A percentile compares a stretch with the other conserved stretches of the same genome.
phyloP scores from a whole-genome alignment of 1,140 invertebrate species.

The Bombus pyrosoma region DNA sequence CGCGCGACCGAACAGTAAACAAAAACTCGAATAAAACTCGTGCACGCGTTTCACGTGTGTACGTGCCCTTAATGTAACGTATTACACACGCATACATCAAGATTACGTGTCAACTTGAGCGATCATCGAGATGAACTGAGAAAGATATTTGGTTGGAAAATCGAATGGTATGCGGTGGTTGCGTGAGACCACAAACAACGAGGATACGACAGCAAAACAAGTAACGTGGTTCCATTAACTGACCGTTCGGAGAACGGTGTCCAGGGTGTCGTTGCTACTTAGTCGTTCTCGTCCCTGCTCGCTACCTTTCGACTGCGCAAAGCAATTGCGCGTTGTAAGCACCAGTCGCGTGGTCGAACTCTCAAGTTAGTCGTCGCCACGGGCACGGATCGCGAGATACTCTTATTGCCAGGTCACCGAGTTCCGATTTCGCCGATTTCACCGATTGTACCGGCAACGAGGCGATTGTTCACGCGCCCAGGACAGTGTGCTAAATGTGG shows the following conservation, averaged over 20 bases:
- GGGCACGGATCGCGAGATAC: conserved; percentile 61
- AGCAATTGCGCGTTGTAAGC: conserved; percentile 58
- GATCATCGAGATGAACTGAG: too few relatives aligned
- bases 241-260: not conserved
- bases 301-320: conserved; percentile 57
- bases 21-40: not conserved
- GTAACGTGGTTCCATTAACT: not conserved
- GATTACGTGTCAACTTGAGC: too few relatives aligned
- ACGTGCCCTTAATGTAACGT: not conserved
- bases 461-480: not conserved
- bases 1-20: not conserved
- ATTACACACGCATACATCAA: too few relatives aligned
- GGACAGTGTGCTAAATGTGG: conserved; percentile 1
- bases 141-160: not conserved
- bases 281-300: conserved; percentile 14
- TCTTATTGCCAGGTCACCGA: conserved; percentile 17
- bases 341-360: conserved; percentile 64
- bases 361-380: conserved; percentile 66
- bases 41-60: not conserved
- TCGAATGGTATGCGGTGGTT: not conserved
- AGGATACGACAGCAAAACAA: not conserved
- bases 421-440: not conserved
- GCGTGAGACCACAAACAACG: not conserved
- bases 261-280: conserved; percentile 14
- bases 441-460: not conserved